Base-by-base conservation (phyloP, 2,888 invertebrate genomes). In the Nycteola revayana region DNA sequence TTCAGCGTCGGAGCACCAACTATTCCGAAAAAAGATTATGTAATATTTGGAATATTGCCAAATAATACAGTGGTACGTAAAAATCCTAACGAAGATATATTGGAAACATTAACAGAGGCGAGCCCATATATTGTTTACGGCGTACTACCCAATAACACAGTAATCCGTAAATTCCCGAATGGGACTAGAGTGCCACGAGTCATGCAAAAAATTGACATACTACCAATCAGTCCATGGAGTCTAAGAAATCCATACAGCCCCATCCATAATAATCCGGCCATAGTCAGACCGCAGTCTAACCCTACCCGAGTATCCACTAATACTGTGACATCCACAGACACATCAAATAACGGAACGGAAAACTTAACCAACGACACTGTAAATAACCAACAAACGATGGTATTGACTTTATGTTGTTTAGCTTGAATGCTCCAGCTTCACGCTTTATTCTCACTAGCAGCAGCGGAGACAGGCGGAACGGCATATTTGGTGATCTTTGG, bases 31-130 rank as follows among this genome's bases (percentile, higher is more conserved):
- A 90, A 91, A 77, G 93, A 94, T 84, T 94, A 92, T 68, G 91
- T 92, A 48, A 91, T 94, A 54, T 94, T 94, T 71, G 94, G 94
- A 60, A 93, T 94, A 60, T 90, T 94, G 60, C 93, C 94, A 45
- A 94, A 94, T 75, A 94, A 93, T 84, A 94, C 94, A 50, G 92
- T 94, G 78, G 92, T 94, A 75, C 91, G 93, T 78, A 94, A 94
- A 84, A 90, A 92, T 56, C 93, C 94, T 54, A 91, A 91, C 67
- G 91, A 92, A 60, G 91, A 92, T 74, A 72, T 90, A 63, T 89
- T 92, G 77, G 92, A 93, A 71, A 85, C 91, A 66, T 88, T 92
- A 78, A 92, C 92, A 82, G 91, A 93, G 69, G 89, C 92, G 62
- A 91, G 91, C 69, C 94, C 94, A 51, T 94, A 92, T 76, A 91